These are phyloP conservation scores for Hydrophis major DNA, from an alignment of 2,797 vertebrate genomes.

Conservation along the genomic window DNA sequence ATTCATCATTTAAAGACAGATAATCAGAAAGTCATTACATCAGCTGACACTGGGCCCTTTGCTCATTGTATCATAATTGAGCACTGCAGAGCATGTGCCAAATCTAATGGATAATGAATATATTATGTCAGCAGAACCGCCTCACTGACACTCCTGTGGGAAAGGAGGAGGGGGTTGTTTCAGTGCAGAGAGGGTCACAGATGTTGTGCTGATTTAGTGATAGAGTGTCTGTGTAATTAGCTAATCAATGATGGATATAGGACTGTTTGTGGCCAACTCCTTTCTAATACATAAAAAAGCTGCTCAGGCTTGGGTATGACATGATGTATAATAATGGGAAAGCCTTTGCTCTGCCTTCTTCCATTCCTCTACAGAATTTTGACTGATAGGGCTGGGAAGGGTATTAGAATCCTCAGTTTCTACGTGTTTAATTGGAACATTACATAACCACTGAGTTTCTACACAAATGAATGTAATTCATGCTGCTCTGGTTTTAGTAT, in stretches of 20 bases:
- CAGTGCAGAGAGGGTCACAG: conserved; percentile 70
- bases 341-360: conserved; percentile 27
- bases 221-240: conserved; percentile 76
- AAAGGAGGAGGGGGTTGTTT: conserved; percentile 57
- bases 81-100: conserved; percentile 89
- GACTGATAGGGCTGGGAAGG: conserved; percentile 3
- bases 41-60: conserved; percentile 83
- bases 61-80: conserved; percentile 91
- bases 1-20: conserved; percentile 99
- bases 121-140: conserved; percentile 82
- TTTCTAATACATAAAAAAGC: conserved; percentile 54
- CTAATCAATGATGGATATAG: conserved; percentile 74
- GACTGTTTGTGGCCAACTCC: conserved; percentile 57
- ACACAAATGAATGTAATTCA: conserved; percentile 18
- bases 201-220: conserved; percentile 75
- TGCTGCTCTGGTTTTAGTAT: background rate
- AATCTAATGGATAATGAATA: conserved; percentile 93
- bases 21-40: conserved; percentile 99
- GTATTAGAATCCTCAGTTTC: conserved; percentile 17
- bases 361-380: conserved; percentile 40
- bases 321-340: conserved; percentile 32
- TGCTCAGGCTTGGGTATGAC: background rate
- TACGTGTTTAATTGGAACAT: background rate
- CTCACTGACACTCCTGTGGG: conserved; percentile 67
- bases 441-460: background rate